Base-by-base conservation (phyloP, 2,113 vertebrate species). In the Otocyon megalotis region DNA sequence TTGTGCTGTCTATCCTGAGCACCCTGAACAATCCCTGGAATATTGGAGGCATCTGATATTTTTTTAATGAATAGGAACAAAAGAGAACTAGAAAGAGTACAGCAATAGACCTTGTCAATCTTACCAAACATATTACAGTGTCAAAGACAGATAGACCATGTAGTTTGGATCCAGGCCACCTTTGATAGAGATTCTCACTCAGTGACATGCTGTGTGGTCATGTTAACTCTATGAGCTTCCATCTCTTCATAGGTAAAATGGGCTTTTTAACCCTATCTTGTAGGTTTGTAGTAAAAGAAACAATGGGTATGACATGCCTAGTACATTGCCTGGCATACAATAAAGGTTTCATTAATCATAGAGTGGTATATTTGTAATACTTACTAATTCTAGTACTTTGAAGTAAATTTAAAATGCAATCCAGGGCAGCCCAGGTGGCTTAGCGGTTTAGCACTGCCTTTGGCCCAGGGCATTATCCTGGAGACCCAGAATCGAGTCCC, bases 331-430 rank as follows among this genome's bases (percentile, higher is more conserved):
- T 54, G 77, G 3, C 2, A 72, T 60, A 54, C 24, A 74, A 19
- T 15, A 71, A 30, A 9, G n/a, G 8, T 43, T 53, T 62, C 63
- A 77, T 71, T 65, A 92, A 76, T 15, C 89, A 50, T 58, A 85
- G 1, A 72, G 14, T 53, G 11, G 80, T 50, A 13, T 87, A 28
- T 3, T 77, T 83, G 0, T 2, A 72, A 79, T 63, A 11, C 22
- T 35, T 50, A 53, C 30, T 82, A 77, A 4, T 17, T 17, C 56
- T 54, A 79, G 58, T 62, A 79, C 32, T 90, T 90, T 67, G 2
- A 84, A 90, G 69, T 65, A 88, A 28, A 69, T 62, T 83, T 77
- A 69, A 90, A 96, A 96, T 67, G 5, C 2, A 72, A 62, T 20
- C 5, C 14, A n/a, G 37, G 43, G 43, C 5, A 43, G 43, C 43